These are phyloP conservation scores for Urocynchramus pylzowi DNA, from an alignment of 2,113 vertebrate species.

Conservation along the genomic window DNA sequence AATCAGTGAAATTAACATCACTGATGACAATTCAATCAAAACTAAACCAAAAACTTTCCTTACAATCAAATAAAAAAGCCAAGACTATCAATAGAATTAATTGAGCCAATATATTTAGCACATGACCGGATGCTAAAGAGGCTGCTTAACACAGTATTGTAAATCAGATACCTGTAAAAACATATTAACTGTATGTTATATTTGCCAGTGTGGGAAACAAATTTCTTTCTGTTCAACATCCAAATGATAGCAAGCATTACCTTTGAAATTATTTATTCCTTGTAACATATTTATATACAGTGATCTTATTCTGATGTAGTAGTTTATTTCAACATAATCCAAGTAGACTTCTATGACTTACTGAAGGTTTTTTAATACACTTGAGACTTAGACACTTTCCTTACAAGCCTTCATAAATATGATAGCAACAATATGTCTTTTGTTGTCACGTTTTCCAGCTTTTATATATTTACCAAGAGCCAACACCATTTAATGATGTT, in stretches of 20 bases:
- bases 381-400: neutral
- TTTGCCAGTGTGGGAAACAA: neutral
- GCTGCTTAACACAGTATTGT: neutral
- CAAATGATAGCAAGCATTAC: constrained; percentile 2
- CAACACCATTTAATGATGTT: neutral
- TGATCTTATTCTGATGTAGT: neutral
- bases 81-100: neutral
- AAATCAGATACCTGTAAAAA: neutral
- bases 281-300: constrained; percentile 19
- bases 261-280: constrained; percentile 25
- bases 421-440: neutral
- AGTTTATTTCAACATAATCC: neutral
- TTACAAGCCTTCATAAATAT: neutral
- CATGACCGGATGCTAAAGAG: neutral
- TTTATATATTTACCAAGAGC: neutral
- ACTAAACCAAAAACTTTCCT: neutral
- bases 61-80: neutral
- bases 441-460: neutral
- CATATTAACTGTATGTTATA: neutral
- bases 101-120: neutral
- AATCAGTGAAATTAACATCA: neutral
- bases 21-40: neutral
- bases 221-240: neutral
- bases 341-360: neutral
- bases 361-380: neutral